Percentiles rank a stretch among this genome's conserved stretches.
phyloP scores from a whole-genome alignment of 92 coral and sea anemone genomes.

The Nematostella vectensis region DNA sequence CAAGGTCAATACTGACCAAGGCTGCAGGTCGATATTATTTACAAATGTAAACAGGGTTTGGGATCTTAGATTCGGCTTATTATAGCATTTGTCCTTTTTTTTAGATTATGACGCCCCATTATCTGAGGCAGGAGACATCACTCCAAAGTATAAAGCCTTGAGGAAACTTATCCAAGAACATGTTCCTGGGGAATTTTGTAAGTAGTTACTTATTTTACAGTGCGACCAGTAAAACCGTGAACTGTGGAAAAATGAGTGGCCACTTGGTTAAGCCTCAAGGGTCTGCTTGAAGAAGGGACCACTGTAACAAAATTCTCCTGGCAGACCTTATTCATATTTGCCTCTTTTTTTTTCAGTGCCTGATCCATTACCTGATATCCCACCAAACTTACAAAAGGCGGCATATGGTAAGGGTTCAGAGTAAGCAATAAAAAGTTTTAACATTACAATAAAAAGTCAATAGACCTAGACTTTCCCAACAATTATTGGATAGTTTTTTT shows the following conservation, averaged over 20 bases:
- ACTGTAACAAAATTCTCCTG: background rate
- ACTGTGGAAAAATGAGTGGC: no score
- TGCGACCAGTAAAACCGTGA: no score
- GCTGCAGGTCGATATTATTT: no score
- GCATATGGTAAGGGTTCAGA: slow-evolving; percentile 34
- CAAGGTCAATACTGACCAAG: no score
- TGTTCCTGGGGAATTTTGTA: slow-evolving; percentile 41
- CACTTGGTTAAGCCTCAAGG: background rate
- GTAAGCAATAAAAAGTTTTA: no score
- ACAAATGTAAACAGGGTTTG: no score
- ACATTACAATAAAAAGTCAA: no score
- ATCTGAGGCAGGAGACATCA: slow-evolving; percentile 81
- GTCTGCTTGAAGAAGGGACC: background rate
- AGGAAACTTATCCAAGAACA: slow-evolving; percentile 29
- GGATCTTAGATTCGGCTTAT: background rate
- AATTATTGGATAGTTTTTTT: no score
- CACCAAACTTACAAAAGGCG: slow-evolving; percentile 18
- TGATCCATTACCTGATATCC: slow-evolving; percentile 20
- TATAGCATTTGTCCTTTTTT: no score
- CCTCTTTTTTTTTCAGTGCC: slow-evolving; percentile 27
- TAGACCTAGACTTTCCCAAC: no score
- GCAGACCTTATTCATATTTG: background rate
- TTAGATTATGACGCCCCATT: slow-evolving; percentile 78
- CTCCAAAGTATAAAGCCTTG: slow-evolving; percentile 51
- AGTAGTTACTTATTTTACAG: no score